phyloP scores from a whole-genome alignment of 2,888 invertebrate genomes.

The Scaeva pyrastri region DNA sequence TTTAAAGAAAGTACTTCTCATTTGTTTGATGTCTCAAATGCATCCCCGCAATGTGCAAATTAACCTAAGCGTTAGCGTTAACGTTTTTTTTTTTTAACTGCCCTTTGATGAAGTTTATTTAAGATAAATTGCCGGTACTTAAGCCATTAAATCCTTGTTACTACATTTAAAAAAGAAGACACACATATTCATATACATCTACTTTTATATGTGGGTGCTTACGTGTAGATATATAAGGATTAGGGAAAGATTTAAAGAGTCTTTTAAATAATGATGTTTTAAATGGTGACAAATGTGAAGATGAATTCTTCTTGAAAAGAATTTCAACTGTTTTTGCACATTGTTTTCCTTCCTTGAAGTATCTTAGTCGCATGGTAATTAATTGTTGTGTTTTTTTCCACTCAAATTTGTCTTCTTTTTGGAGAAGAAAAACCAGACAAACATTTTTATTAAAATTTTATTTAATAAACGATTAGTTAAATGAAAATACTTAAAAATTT shows the following conservation, averaged over 20 bases:
- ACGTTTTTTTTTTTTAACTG: slow-evolving; percentile 37
- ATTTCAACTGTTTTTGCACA: slow-evolving; percentile 26
- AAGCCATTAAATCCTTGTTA: background rate
- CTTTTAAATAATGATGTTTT: slow-evolving; percentile 41
- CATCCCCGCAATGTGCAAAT: background rate
- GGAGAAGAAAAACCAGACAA: too few relatives aligned
- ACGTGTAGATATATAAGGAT: background rate
- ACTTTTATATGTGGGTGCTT: too few relatives aligned
- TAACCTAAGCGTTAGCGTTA: background rate
- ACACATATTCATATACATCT: too few relatives aligned
- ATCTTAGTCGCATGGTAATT: too few relatives aligned
- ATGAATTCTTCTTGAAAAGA: slow-evolving; percentile 32
- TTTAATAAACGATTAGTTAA: too few relatives aligned
- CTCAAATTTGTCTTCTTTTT: too few relatives aligned
- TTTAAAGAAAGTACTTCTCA: slow-evolving; percentile 2
- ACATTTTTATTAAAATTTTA: too few relatives aligned
- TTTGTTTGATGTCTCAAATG: background rate
- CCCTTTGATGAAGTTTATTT: slow-evolving; percentile 37
- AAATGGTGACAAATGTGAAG: slow-evolving; percentile 59
- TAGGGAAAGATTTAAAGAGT: background rate
- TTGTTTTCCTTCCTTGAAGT: too few relatives aligned
- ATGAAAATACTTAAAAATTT: too few relatives aligned
- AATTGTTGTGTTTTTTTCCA: too few relatives aligned
- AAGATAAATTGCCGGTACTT: slow-evolving; percentile 39
- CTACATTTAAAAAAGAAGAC: background rate